Conservation (phyloP, 2,113 vertebrate genomes). For the Pollimyrus isidori region DNA sequence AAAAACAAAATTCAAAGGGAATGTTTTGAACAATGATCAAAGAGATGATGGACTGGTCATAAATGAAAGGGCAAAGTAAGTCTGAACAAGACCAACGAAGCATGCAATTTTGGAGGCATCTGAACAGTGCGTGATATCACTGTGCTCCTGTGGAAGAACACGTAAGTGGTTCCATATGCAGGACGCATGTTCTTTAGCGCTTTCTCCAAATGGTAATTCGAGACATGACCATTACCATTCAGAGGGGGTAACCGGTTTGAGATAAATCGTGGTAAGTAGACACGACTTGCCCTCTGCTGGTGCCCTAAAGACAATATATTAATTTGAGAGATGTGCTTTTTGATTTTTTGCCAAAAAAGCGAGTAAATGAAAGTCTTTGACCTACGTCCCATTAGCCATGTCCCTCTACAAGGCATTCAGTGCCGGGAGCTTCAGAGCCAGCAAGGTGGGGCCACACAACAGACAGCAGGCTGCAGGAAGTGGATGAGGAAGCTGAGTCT, state of each 20-base stretch:
- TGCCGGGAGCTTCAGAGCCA: background rate
- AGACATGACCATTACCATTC: background rate
- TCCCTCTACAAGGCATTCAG: background rate
- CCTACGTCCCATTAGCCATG: background rate
- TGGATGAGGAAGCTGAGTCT: background rate
- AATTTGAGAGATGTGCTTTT: background rate
- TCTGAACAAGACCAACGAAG: background rate
- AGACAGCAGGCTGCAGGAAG: conserved; percentile 4
- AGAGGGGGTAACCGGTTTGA: background rate
- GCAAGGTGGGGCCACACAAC: background rate
- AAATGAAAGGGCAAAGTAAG: background rate
- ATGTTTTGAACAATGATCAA: background rate
- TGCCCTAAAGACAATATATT: background rate
- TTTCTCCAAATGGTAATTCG: background rate
- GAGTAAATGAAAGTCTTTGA: conserved; percentile 4
- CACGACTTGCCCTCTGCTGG: background rate
- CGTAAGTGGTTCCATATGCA: background rate
- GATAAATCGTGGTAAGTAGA: background rate
- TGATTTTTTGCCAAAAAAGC: conserved; percentile 2
- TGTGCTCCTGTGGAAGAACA: background rate
- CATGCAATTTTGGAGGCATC: background rate
- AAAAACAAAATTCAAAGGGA: background rate
- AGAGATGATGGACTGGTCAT: background rate
- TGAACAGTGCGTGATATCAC: background rate
- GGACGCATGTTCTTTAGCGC: background rate